Base-by-base conservation (phyloP, 2,888 invertebrate genomes). In the Athripsodes cinereus region DNA sequence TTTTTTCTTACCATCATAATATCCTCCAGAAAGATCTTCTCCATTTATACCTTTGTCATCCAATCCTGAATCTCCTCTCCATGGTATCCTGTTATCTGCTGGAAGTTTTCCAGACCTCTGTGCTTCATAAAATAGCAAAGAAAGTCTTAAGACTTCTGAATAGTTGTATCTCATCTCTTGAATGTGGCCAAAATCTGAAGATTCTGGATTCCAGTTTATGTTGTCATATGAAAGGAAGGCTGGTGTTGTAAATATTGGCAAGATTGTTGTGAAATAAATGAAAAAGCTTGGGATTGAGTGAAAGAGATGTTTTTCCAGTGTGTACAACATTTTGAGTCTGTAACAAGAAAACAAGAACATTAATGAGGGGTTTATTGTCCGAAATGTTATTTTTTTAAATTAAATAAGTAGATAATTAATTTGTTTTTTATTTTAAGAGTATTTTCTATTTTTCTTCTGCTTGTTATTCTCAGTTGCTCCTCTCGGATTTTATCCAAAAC, bases 21-120 rank as follows among this genome's bases (percentile, higher is more conserved):
- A 81, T 26, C 82, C 82, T 35, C 81, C 81, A 40, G 75, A 77
- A 40, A 82, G 69, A 64, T 82, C 81, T 64, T 80, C 78, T 19
- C 78, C 80, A 60, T 75, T 70, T 16, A 67, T 64, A 1, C 79
- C 79, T 18, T 68, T 68, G 65, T 82, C 82, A 8, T 70, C 64
- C 21, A 81, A 66, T 2, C 79, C 81, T 0, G 81, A 81, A 68
- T 82, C 79, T 1, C 73, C 72, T 57, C 81, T 68, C 81, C 81
- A 82, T 16, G 71, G 65, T 56, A 82, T 74, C 35, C 80, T 68
- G 66, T 78, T 80, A 61, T 73, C 70, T 16, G 68, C 63, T 0
- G 80, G 79, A 13, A 82, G 70, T 56, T 70, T 72, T 13, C 81
- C 81, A 1, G 80, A 80, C 40, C 80, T 70, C 67, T 81, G 81